Conservation (phyloP, 2,797 vertebrate species). For the Argentina silus region DNA sequence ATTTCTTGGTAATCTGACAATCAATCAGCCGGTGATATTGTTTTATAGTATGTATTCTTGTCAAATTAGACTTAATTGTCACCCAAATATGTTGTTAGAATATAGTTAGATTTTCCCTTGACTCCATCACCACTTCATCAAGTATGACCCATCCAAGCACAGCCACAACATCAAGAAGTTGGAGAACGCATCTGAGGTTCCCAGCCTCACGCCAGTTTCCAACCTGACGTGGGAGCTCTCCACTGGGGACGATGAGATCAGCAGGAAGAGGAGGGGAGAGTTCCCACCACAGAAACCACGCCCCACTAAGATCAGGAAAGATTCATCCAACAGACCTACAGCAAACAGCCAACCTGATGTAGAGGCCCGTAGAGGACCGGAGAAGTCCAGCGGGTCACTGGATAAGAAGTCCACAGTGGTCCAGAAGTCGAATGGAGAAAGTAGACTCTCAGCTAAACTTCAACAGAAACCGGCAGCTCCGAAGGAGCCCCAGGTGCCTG, state of each 20-base stretch:
- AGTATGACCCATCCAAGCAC: constrained; percentile 96
- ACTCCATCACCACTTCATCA: constrained; percentile 78
- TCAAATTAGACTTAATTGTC: constrained; percentile 15
- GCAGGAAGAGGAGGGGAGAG: constrained; percentile 84
- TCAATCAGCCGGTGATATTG: background rate
- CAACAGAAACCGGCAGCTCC: background rate
- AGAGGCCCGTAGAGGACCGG: background rate
- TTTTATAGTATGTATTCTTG: background rate
- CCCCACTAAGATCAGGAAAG: constrained; percentile 65
- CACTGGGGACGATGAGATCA: constrained; percentile 79
- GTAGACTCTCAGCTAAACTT: constrained; percentile 7
- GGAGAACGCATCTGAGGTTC: constrained; percentile 48
- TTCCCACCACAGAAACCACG: constrained; percentile 68
- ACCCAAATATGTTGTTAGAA: background rate
- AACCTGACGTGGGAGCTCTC: constrained; percentile 87
- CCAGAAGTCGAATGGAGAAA: constrained; percentile 10
- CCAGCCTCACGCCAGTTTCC: constrained; percentile 71
- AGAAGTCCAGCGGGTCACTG: background rate
- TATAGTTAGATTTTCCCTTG: constrained; percentile 62
- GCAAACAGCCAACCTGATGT: background rate
- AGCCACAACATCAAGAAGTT: constrained; percentile 93
- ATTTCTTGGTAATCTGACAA: background rate
- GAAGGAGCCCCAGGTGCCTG: background rate
- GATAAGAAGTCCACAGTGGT: background rate
- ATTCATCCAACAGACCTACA: background rate